These are phyloP conservation scores for Ceratoteleas bidentatus DNA, from an alignment of 1,140 invertebrate genomes.

Conservation along the genomic window DNA sequence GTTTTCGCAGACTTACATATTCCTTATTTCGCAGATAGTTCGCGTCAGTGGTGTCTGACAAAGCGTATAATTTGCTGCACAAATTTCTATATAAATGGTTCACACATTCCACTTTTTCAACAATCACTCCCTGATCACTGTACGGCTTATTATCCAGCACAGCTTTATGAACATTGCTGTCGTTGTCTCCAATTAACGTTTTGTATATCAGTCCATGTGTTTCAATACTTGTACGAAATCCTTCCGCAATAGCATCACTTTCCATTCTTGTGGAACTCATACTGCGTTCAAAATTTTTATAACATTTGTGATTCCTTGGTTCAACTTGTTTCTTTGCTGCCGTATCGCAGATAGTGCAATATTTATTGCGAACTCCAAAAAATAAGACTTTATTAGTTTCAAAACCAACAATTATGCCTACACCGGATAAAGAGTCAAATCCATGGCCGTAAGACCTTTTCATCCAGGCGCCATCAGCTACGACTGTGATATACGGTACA, in stretches of 20 bases:
- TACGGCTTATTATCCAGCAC: constrained; percentile 18
- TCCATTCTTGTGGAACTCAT: constrained; percentile 77
- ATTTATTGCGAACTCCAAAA: constrained; percentile 2
- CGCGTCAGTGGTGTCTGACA: constrained; percentile 68
- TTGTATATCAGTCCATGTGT: constrained; percentile 73
- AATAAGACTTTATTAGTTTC: constrained; percentile 11
- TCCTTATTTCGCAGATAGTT: neutral
- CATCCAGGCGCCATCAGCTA: constrained; percentile 19
- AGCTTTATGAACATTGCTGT: constrained; percentile 72
- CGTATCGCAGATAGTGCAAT: constrained; percentile 8
- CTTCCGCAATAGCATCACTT: constrained; percentile 74
- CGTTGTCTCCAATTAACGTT: constrained; percentile 76
- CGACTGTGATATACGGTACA: constrained; percentile 12
- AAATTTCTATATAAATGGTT: constrained; percentile 1
- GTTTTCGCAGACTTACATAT: constrained; percentile 13
- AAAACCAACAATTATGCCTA: constrained; percentile 18
- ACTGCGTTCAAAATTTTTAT: constrained; percentile 61
- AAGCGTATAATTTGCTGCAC: constrained; percentile 57
- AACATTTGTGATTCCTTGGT: neutral
- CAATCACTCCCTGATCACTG: neutral
- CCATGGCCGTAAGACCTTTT: constrained; percentile 13
- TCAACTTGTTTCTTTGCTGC: constrained; percentile 1
- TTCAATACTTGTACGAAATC: constrained; percentile 71
- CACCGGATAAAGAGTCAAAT: constrained; percentile 14
- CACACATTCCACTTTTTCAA: constrained; percentile 1